phyloP scores from a whole-genome alignment of 2,797 vertebrate species.

The Pangasius krempfi region DNA sequence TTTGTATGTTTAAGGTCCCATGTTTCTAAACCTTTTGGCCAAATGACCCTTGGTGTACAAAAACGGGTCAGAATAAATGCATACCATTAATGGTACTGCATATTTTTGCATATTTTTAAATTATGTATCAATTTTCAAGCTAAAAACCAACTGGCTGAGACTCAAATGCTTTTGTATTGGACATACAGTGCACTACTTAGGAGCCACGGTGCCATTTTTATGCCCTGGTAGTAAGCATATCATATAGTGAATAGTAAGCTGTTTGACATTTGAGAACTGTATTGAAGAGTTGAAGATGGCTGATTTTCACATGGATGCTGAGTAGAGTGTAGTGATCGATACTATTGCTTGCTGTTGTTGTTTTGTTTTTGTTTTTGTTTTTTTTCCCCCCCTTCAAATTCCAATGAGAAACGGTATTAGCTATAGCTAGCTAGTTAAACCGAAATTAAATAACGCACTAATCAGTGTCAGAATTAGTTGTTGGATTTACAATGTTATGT shows the following conservation, averaged over 20 bases:
- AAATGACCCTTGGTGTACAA: conserved; percentile 27
- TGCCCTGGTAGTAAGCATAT: not conserved
- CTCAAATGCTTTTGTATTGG: not conserved
- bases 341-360: not conserved
- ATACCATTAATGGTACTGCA: conserved; percentile 8
- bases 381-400: fast-evolving
- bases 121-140: not conserved
- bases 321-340: not conserved
- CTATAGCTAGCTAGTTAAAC: not conserved
- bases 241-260: not conserved
- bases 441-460: not conserved
- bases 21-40: conserved; percentile 27
- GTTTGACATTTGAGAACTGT: not conserved
- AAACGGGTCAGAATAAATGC: conserved; percentile 23
- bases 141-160: not conserved
- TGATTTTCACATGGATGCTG: not conserved
- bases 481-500: too few relatives aligned
- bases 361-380: not conserved
- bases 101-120: conserved; percentile 34
- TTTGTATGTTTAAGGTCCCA: not conserved
- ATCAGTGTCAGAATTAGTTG: not conserved
- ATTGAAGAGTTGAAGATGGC: not conserved
- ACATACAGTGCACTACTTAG: not conserved
- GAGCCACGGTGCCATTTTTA: not conserved
- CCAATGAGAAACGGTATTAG: not conserved